Conservation (phyloP, 2,888 invertebrate genomes). For the Thera obeliscata region DNA sequence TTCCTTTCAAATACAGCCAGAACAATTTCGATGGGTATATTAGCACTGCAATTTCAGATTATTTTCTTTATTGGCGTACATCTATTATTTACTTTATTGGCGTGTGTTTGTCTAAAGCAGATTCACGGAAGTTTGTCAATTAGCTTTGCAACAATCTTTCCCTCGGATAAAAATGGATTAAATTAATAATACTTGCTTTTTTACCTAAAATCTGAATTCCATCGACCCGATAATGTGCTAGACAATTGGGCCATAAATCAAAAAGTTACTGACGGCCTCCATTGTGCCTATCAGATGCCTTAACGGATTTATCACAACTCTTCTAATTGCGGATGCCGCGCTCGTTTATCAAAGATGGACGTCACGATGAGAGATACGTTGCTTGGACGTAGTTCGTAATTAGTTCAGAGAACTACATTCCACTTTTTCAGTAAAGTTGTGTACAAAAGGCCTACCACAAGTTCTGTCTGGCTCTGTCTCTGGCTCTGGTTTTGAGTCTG, state of each 20-base stretch:
- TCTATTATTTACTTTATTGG: too few species aligned
- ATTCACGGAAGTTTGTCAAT: too few species aligned
- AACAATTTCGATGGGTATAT: too few species aligned
- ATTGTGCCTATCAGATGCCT: constrained; percentile 31
- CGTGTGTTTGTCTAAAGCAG: too few species aligned
- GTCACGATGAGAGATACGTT: constrained; percentile 6
- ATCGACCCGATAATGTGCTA: constrained; percentile 35
- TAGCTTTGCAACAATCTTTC: too few species aligned
- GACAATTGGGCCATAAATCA: constrained; percentile 55
- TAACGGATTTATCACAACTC: constrained; percentile 12
- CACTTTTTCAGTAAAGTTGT: not conserved
- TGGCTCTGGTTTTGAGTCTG: too few species aligned
- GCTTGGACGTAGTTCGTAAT: constrained; percentile 5
- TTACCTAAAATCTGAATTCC: constrained; percentile 2
- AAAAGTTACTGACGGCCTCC: constrained; percentile 49
- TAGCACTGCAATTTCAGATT: too few species aligned
- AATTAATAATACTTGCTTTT: too few species aligned
- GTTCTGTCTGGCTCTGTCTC: too few species aligned
- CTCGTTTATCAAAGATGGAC: constrained; percentile 22
- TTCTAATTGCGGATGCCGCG: constrained; percentile 13
- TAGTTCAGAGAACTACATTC: not conserved
- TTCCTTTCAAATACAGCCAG: too few species aligned
- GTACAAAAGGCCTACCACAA: not conserved
- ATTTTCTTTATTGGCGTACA: too few species aligned
- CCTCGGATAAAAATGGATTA: too few species aligned